These are phyloP conservation scores for Parazoanthus atlanticus DNA, from an alignment of 92 coral and sea anemone species.

Conservation along the genomic window DNA sequence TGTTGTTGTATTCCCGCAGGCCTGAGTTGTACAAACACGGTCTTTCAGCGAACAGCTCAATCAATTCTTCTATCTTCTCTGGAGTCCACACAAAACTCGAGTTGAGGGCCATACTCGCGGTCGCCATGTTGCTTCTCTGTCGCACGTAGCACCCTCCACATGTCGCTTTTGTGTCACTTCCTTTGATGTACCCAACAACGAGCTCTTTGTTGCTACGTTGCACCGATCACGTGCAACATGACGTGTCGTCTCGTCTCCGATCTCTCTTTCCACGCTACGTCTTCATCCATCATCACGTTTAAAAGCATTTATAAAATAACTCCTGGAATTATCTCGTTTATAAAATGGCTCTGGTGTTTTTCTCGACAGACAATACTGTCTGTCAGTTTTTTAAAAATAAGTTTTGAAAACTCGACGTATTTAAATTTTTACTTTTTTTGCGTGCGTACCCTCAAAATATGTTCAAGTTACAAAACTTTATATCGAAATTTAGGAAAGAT, in stretches of 20 bases:
- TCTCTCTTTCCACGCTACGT: too few species aligned
- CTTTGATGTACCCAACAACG: conserved; percentile 33
- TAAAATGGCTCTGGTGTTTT: too few species aligned
- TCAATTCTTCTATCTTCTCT: conserved; percentile 34
- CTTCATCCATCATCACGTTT: too few species aligned
- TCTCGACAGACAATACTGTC: too few species aligned
- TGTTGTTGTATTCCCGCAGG: conserved; percentile 17
- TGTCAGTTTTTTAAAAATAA: too few species aligned
- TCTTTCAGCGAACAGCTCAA: conserved; percentile 37
- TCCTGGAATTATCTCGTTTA: too few species aligned
- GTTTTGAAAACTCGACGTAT: too few species aligned
- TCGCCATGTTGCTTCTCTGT: conserved; percentile 49
- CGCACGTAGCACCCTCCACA: conserved; percentile 30
- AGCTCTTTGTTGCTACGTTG: conserved; percentile 19
- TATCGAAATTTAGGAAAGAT: too few species aligned
- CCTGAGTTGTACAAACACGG: conserved; percentile 37
- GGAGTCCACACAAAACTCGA: conserved; percentile 36
- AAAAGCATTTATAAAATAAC: too few species aligned
- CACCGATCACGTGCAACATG: conserved; percentile 25
- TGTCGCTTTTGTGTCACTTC: conserved; percentile 39
- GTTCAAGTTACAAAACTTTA: too few species aligned
- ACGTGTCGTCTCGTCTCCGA: conserved; percentile 14
- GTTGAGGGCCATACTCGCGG: conserved; percentile 37
- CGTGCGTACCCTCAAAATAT: too few species aligned
- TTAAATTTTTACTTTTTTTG: too few species aligned